Percentiles rank a stretch among this genome's conserved stretches.
Evolutionary conservation across 2,888 invertebrate species (phyloP).

Genomic region (Cancer borealis): DNA sequence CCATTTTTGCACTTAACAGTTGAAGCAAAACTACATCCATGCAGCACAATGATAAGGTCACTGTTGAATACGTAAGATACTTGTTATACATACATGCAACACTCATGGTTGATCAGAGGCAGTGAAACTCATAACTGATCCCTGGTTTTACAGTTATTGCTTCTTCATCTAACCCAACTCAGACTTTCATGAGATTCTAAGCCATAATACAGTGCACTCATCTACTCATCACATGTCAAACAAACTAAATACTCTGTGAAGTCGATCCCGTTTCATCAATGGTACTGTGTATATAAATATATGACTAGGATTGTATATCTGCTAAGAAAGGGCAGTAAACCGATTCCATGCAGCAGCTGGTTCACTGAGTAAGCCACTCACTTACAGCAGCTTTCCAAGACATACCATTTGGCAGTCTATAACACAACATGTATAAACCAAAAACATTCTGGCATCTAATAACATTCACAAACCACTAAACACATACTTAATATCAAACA

Average conservation of each 20-base stretch:
- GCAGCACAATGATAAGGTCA: constrained; percentile 28
- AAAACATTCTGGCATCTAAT: background rate
- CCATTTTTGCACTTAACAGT: background rate
- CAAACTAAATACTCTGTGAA: constrained; percentile 28
- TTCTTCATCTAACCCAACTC: constrained; percentile 9
- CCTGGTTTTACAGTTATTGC: constrained; percentile 17
- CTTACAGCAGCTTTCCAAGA: background rate
- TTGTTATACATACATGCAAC: constrained; percentile 1
- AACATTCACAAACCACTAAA: background rate
- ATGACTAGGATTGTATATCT: constrained; percentile 61
- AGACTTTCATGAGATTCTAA: constrained; percentile 53
- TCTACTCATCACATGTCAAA: background rate
- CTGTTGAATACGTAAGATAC: background rate
- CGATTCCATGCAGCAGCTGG: background rate
- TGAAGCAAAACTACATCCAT: constrained; percentile 14
- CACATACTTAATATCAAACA: background rate
- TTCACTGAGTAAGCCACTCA: constrained; percentile 1
- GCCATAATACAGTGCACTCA: constrained; percentile 16
- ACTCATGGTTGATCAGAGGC: constrained; percentile 35
- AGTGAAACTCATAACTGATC: constrained; percentile 50
- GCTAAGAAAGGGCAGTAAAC: background rate
- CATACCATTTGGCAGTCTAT: background rate
- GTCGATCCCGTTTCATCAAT: constrained; percentile 50
- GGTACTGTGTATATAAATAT: constrained; percentile 39
- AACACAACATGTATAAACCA: background rate